phyloP scores from a whole-genome alignment of 1,140 invertebrate genomes.

The Antheraea pernyi region DNA sequence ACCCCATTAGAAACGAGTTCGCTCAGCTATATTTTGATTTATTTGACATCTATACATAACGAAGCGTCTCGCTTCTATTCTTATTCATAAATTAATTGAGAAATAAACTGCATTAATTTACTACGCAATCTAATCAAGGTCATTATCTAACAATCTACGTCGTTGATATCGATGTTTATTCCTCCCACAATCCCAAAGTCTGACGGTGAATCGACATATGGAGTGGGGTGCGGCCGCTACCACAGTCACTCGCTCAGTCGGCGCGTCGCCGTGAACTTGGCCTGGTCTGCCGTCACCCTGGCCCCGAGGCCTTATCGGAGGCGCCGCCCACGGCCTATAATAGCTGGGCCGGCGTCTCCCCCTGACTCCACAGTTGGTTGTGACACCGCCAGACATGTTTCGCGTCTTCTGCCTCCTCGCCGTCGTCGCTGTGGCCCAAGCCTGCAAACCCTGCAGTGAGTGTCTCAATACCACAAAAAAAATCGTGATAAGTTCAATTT shows the following conservation, averaged over 20 bases:
- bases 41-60: background rate
- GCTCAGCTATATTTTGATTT: background rate
- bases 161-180: constrained; percentile 5
- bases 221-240: constrained; percentile 49
- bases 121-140: constrained; percentile 39
- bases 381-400: constrained; percentile 68
- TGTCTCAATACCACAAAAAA: constrained; percentile 21
- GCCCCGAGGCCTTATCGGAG: constrained; percentile 71
- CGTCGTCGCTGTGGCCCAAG: constrained; percentile 47
- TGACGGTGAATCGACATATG: constrained; percentile 13
- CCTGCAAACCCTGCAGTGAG: constrained; percentile 74
- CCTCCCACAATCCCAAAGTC: constrained; percentile 36
- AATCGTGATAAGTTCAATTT: background rate
- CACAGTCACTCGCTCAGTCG: constrained; percentile 56
- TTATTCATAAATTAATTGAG: constrained; percentile 5
- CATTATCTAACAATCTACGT: constrained; percentile 50
- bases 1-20: background rate
- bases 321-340: constrained; percentile 75
- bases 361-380: constrained; percentile 60
- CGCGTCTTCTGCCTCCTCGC: constrained; percentile 61
- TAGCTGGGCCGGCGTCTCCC: constrained; percentile 72
- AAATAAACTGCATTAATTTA: constrained; percentile 10
- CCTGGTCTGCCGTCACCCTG: constrained; percentile 65
- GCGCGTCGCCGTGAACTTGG: constrained; percentile 74
- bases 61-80: background rate